A percentile compares a stretch with the other conserved stretches of the same genome.
Evolutionary conservation across 1,140 invertebrate species (phyloP).

Genomic region (Rhyzopertha dominica): DNA sequence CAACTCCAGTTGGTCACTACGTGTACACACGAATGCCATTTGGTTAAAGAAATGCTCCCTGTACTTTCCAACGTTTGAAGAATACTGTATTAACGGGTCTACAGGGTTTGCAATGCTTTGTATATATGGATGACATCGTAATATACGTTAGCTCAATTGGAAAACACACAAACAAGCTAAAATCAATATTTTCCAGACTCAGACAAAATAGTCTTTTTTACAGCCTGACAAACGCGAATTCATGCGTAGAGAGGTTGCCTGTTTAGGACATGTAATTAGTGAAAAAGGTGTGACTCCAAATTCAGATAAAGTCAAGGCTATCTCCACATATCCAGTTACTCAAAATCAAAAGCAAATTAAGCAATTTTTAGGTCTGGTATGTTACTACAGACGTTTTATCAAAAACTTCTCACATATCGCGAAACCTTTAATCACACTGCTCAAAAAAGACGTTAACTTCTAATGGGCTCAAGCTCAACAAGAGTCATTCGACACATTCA

Average conservation of each 20-base stretch:
- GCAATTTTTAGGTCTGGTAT: slow-evolving; percentile 45
- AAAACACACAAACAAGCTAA: slow-evolving; percentile 20
- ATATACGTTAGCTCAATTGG: slow-evolving; percentile 39
- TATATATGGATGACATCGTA: slow-evolving; percentile 46
- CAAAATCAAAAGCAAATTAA: slow-evolving; percentile 41
- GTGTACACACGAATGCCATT: slow-evolving; percentile 41
- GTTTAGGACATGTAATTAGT: slow-evolving; percentile 26
- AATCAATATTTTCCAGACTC: slow-evolving; percentile 20
- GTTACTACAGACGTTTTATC: slow-evolving; percentile 26
- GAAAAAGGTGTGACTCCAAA: slow-evolving; percentile 21
- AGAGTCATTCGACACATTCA: slow-evolving; percentile 42
- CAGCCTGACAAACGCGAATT: slow-evolving; percentile 46
- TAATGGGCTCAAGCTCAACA: slow-evolving; percentile 15
- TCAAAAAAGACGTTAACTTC: slow-evolving; percentile 21
- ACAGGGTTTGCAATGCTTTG: slow-evolving; percentile 33
- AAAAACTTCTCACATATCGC: slow-evolving; percentile 18
- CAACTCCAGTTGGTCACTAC: slow-evolving; percentile 33
- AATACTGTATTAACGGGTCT: slow-evolving; percentile 39
- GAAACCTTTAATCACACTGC: slow-evolving; percentile 21
- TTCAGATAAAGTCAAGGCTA: slow-evolving; percentile 20
- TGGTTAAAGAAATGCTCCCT: slow-evolving; percentile 39
- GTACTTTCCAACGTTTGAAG: slow-evolving; percentile 42
- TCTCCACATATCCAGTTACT: slow-evolving; percentile 21
- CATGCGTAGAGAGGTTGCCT: slow-evolving; percentile 17
- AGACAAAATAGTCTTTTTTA: slow-evolving; percentile 35